These are phyloP conservation scores for Carterocephalus palaemon DNA, from an alignment of 2,888 invertebrate species.

Conservation along the genomic window DNA sequence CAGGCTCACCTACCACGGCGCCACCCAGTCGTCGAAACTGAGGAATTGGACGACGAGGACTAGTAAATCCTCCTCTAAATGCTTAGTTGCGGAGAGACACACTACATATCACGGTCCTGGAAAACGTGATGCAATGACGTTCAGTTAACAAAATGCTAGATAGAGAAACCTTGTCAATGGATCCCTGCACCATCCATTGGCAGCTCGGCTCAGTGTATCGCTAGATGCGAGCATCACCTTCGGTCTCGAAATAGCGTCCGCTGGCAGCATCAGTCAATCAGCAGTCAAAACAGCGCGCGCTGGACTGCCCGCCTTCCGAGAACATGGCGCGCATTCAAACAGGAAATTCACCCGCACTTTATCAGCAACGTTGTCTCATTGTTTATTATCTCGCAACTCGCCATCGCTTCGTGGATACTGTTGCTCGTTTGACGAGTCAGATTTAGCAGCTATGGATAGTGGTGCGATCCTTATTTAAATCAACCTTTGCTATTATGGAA, in stretches of 20 bases:
- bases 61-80: no score
- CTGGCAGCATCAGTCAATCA: constrained; percentile 68
- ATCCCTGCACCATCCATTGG: constrained; percentile 11
- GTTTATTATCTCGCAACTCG: constrained; percentile 2
- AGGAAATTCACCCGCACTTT: constrained; percentile 31
- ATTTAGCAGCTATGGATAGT: no score
- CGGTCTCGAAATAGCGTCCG: constrained; percentile 34
- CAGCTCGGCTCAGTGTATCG: constrained; percentile 8
- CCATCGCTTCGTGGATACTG: no score
- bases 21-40: no score
- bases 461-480: no score
- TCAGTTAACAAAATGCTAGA: no score
- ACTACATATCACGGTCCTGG: constrained; percentile 21
- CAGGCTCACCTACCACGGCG: no score
- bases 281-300: constrained; percentile 62
- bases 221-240: constrained; percentile 2
- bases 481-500: no score
- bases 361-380: constrained; percentile 1
- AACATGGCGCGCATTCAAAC: constrained; percentile 35
- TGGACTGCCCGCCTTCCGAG: constrained; percentile 50
- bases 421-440: no score
- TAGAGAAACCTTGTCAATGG: no score
- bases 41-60: no score
- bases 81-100: no score
- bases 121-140: constrained; percentile 27